phyloP scores from a whole-genome alignment of 2,113 vertebrate species.

The Toxotes jaculatrix region DNA sequence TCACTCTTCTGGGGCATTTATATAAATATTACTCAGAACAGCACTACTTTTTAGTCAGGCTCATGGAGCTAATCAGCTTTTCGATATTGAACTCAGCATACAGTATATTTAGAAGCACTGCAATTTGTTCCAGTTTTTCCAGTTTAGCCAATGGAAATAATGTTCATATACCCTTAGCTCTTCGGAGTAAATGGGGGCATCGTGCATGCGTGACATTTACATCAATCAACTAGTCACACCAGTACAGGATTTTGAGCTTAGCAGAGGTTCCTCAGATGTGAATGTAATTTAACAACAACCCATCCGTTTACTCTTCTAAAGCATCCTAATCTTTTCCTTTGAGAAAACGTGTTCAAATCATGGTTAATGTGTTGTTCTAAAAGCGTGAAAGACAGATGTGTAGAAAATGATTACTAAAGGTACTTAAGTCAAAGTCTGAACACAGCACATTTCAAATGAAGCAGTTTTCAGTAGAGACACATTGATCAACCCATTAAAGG shows the following conservation, averaged over 20 bases:
- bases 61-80: slow-evolving; percentile 49
- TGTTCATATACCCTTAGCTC: not conserved
- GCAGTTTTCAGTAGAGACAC: not conserved
- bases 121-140: slow-evolving; percentile 25
- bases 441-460: not conserved
- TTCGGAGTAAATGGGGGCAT: not conserved
- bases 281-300: not conserved
- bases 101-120: slow-evolving; percentile 21
- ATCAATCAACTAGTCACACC: slow-evolving; percentile 19
- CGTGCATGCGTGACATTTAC: slow-evolving; percentile 35
- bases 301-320: not conserved
- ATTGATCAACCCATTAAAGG: not conserved
- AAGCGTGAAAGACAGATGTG: not conserved
- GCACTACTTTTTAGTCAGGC: slow-evolving; percentile 26
- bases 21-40: slow-evolving; percentile 29
- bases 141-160: slow-evolving; percentile 27
- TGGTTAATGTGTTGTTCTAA: not conserved
- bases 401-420: not conserved
- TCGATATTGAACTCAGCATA: slow-evolving; percentile 1
- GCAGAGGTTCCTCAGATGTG: slow-evolving; percentile 9
- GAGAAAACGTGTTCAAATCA: too few species aligned
- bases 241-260: not conserved
- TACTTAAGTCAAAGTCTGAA: not conserved
- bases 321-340: not conserved
- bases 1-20: slow-evolving; percentile 36